A percentile compares a stretch with the other conserved stretches of the same genome.
Evolutionary conservation across 2,888 invertebrate species (phyloP).

Genomic region (Xylophagus ater): DNA sequence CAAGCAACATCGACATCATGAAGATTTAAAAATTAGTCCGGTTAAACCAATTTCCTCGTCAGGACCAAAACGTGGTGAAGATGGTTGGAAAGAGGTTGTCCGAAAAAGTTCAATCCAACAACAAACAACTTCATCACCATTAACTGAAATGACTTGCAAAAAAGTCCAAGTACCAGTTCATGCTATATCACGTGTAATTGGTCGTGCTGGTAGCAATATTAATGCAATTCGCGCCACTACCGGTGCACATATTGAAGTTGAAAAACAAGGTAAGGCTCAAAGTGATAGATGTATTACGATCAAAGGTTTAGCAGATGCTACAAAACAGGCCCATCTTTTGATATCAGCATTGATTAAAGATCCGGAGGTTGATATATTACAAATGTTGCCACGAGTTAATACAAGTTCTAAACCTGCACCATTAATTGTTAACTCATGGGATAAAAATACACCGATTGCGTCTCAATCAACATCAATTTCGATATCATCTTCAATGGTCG

Average conservation of each 20-base stretch:
- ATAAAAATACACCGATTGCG: constrained; percentile 30
- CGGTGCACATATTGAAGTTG: constrained; percentile 96
- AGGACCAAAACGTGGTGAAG: constrained; percentile 58
- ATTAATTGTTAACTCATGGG: constrained; percentile 34
- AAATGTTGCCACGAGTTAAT: constrained; percentile 58
- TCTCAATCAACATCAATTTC: constrained; percentile 16
- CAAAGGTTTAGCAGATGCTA: constrained; percentile 85
- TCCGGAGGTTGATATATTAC: constrained; percentile 82
- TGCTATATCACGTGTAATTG: constrained; percentile 94
- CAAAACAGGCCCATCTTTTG: constrained; percentile 81
- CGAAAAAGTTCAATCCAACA: constrained; percentile 60
- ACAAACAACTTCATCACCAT: constrained; percentile 21
- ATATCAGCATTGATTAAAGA: constrained; percentile 90
- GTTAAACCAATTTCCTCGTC: constrained; percentile 6
- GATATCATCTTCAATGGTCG: constrained; percentile 8
- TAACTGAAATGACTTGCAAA: constrained; percentile 52
- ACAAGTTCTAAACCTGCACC: constrained; percentile 29
- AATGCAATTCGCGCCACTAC: constrained; percentile 95
- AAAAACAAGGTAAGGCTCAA: constrained; percentile 91
- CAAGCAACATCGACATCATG: constrained; percentile 11
- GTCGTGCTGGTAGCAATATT: constrained; percentile 93
- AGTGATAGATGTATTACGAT: constrained; percentile 92
- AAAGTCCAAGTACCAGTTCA: constrained; percentile 90
- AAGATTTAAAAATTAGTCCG: constrained; percentile 11
- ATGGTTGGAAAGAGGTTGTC: constrained; percentile 96